phyloP scores from a whole-genome alignment of 2,113 vertebrate genomes.

The Cercocebus atys region DNA sequence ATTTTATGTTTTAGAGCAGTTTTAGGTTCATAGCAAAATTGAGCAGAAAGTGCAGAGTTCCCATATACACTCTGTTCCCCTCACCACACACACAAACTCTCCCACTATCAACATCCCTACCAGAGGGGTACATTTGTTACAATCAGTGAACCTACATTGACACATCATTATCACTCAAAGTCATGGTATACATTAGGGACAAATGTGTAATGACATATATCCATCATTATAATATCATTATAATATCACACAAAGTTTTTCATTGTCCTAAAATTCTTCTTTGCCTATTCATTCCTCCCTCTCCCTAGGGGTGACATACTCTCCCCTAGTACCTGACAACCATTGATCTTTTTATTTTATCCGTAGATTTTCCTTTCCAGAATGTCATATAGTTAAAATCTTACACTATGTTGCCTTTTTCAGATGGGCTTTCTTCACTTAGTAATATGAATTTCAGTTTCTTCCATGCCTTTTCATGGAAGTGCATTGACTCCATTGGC shows the following conservation, averaged over 20 bases:
- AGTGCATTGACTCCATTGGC: rapidly evolving
- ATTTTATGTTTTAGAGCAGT: neutral
- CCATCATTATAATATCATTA: neutral
- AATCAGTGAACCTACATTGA: neutral
- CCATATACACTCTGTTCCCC: neutral
- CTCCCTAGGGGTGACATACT: neutral
- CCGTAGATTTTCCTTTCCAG: neutral
- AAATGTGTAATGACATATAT: neutral
- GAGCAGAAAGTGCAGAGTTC: neutral
- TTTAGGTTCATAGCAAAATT: neutral
- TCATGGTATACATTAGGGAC: neutral
- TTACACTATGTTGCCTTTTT: neutral
- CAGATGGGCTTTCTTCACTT: neutral
- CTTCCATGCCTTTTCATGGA: neutral
- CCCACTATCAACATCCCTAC: neutral
- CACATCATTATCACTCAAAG: neutral
- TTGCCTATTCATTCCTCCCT: neutral
- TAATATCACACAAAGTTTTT: neutral
- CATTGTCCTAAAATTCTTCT: neutral
- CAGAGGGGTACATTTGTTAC: neutral
- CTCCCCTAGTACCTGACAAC: neutral
- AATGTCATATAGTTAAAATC: neutral
- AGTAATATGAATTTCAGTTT: neutral
- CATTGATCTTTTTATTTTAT: neutral
- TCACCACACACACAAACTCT: neutral